Evolutionary conservation across 2,888 invertebrate species (phyloP).

Genomic region (Thyatira batis): DNA sequence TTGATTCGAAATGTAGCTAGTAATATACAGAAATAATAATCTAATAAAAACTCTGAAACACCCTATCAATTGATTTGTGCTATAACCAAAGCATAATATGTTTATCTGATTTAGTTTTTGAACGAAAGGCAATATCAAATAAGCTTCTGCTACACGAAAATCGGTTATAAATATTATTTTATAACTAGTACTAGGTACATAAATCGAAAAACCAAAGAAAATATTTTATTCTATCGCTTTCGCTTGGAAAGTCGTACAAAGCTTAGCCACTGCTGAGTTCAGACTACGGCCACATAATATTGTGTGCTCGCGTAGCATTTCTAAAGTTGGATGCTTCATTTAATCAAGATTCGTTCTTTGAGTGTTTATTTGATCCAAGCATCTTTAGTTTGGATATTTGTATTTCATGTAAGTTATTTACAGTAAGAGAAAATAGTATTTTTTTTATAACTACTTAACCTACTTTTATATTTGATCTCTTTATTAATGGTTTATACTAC

Average conservation of each 20-base stretch:
- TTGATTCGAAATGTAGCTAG: slow-evolving; percentile 25
- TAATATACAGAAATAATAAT: slow-evolving; percentile 9
- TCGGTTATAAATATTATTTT: not conserved
- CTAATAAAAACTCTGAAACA: slow-evolving; percentile 14
- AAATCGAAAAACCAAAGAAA: slow-evolving; percentile 54
- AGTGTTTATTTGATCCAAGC: slow-evolving; percentile 51
- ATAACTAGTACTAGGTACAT: slow-evolving; percentile 27
- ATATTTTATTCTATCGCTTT: slow-evolving; percentile 49
- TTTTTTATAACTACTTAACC: too few relatives aligned
- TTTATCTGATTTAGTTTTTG: too few relatives aligned
- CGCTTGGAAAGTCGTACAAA: slow-evolving; percentile 46
- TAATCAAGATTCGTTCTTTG: slow-evolving; percentile 59
- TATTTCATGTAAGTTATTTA: not conserved
- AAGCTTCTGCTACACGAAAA: not conserved
- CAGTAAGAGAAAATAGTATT: too few relatives aligned
- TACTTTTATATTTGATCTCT: too few relatives aligned
- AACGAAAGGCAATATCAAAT: not conserved
- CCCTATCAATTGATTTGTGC: too few relatives aligned
- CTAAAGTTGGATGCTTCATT: slow-evolving; percentile 57
- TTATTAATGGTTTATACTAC: too few relatives aligned
- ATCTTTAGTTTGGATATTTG: not conserved
- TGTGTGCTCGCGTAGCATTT: slow-evolving; percentile 48
- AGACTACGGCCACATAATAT: slow-evolving; percentile 42
- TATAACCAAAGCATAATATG: too few relatives aligned
- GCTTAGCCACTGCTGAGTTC: slow-evolving; percentile 38